phyloP scores from a whole-genome alignment of 2,888 invertebrate species.

The Spilosoma lubricipeda region DNA sequence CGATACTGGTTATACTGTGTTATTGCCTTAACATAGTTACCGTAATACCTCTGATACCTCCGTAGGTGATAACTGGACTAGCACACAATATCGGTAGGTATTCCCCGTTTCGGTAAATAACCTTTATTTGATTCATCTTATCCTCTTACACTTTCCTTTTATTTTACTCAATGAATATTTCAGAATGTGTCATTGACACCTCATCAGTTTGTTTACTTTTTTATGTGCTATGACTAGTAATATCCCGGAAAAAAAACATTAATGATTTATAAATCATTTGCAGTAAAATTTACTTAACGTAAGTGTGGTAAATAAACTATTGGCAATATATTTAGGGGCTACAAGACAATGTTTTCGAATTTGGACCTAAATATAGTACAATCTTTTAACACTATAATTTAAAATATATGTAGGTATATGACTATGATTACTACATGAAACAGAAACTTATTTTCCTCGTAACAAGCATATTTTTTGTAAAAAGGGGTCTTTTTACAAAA shows the following conservation, averaged over 20 bases:
- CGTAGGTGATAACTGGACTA: background rate
- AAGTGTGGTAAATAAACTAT: too few species aligned
- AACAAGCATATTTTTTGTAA: too few species aligned
- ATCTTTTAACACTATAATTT: too few species aligned
- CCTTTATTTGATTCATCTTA: background rate
- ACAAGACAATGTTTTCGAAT: too few species aligned
- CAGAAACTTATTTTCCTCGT: too few species aligned
- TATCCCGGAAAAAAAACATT: background rate
- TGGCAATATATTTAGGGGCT: too few species aligned
- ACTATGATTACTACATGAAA: too few species aligned
- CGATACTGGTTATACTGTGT: background rate
- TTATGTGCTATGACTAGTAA: background rate
- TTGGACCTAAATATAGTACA: too few species aligned
- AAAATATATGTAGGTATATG: too few species aligned
- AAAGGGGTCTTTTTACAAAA: too few species aligned
- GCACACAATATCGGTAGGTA: conserved; percentile 2
- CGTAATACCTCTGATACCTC: background rate
- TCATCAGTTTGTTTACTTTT: background rate
- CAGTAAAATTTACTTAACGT: background rate
- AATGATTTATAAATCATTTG: background rate
- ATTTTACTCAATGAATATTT: background rate
- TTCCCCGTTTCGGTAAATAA: conserved; percentile 1
- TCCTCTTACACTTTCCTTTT: background rate
- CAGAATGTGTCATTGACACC: background rate
- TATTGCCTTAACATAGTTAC: background rate